Evolutionary conservation across 1,140 invertebrate genomes (phyloP).

Genomic region (Drosophila obscura): DNA sequence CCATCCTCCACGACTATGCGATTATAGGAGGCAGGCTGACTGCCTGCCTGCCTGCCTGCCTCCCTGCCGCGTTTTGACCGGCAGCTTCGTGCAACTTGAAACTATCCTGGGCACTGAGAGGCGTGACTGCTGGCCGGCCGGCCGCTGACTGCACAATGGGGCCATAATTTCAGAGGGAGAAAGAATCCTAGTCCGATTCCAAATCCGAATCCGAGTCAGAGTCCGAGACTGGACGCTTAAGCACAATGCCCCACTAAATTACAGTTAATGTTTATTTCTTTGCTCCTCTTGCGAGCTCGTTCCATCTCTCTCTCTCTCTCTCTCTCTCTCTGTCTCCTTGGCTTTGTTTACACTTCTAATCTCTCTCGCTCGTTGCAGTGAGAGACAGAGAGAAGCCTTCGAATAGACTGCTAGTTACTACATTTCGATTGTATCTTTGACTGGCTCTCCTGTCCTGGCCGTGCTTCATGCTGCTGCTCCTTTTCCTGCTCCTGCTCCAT

Average conservation of each 20-base stretch:
- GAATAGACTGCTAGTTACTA: conserved; percentile 63
- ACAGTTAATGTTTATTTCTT: conserved; percentile 83
- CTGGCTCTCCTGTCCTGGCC: conserved; percentile 39
- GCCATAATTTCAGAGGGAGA: conserved; percentile 71
- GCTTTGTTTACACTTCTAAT: conserved; percentile 80
- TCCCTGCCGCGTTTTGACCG: conserved; percentile 76
- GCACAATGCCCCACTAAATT: conserved; percentile 82
- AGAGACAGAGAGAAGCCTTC: neutral
- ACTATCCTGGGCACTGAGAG: conserved; percentile 50
- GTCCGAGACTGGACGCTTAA: conserved; percentile 69
- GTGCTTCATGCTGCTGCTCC: conserved; percentile 1
- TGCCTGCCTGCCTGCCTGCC: conserved; percentile 39
- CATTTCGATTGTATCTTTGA: conserved; percentile 82
- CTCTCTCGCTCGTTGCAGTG: conserved; percentile 24
- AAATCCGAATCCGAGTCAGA: conserved; percentile 43
- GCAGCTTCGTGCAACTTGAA: conserved; percentile 78
- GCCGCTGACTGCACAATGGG: conserved; percentile 57
- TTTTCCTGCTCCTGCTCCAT: neutral
- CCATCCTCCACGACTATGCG: conserved; percentile 3
- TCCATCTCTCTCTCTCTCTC: conserved; percentile 2
- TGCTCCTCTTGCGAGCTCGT: neutral
- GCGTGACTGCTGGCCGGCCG: conserved; percentile 27
- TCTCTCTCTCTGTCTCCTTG: conserved; percentile 37
- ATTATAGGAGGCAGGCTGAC: conserved; percentile 6
- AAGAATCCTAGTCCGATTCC: conserved; percentile 44